phyloP scores from a whole-genome alignment of 2,888 invertebrate species.

The Molorchus minor region DNA sequence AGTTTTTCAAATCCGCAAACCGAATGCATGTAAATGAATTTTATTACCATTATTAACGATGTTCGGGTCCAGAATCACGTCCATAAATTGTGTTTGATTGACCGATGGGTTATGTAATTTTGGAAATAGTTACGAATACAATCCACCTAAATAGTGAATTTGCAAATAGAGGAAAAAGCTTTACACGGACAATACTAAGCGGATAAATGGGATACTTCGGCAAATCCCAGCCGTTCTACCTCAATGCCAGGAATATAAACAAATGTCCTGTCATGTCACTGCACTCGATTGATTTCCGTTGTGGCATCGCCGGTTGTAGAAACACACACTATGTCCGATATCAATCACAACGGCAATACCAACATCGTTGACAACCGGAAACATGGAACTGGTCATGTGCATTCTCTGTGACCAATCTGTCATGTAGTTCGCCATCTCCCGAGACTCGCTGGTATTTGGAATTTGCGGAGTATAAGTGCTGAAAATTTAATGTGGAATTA shows the following conservation, averaged over 20 bases:
- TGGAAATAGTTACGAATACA: conserved; percentile 18
- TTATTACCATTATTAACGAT: conserved; percentile 22
- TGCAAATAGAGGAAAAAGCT: conserved; percentile 14
- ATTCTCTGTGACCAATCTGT: conserved; percentile 28
- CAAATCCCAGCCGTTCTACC: conserved; percentile 60
- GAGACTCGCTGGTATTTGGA: conserved; percentile 8
- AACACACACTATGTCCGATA: conserved; percentile 41
- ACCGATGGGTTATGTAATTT: conserved; percentile 8
- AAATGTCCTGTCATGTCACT: conserved; percentile 48
- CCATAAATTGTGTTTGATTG: conserved; percentile 14
- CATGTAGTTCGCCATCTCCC: conserved; percentile 21
- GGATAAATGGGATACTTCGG: conserved; percentile 57
- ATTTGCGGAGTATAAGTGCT: no score
- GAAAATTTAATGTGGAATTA: no score
- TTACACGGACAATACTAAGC: conserved; percentile 10
- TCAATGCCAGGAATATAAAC: conserved; percentile 42
- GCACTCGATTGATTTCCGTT: conserved; percentile 52
- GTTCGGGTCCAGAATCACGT: conserved; percentile 12
- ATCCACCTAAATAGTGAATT: conserved; percentile 13
- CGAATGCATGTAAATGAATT: conserved; percentile 12
- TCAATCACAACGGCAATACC: conserved; percentile 45
- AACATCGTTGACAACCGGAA: conserved; percentile 50
- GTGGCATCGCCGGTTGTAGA: conserved; percentile 40
- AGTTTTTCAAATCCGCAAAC: conserved; percentile 4
- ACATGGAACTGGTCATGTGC: conserved; percentile 34